Base-by-base conservation (phyloP, 2,888 invertebrate species). In the Pristionchus entomophagus region DNA sequence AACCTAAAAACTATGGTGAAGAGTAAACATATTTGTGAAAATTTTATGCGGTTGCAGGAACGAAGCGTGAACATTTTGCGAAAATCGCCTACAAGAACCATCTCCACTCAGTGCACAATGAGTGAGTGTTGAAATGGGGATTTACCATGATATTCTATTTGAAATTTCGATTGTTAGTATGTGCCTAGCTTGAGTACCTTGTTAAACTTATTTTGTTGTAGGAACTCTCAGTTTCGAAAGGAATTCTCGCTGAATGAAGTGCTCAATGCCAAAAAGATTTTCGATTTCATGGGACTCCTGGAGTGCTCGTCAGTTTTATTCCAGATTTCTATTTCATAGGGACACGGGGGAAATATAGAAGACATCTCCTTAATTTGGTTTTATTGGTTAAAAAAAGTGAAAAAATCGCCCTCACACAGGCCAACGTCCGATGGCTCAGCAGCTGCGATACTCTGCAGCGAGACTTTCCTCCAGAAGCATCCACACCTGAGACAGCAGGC, bases 51-150 rank as follows among this genome's bases (percentile, higher is more conserved):
- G 10, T 38, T 88, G 62, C 82, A 94, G 94, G 98, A 62, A 97
- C 97, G 0, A 97, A 96, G 88, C 96, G 96, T n/a, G 96, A 97
- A 88, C 99, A 99, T 93, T 96, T 99, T 93, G 99, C 97, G 0
- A 99, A 99, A 94, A 97, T 99, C 93, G 99, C 99, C 0, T 96
- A 96, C 93, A 99, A 99, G 94, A 99, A 99, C 94, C 99, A 99
- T 94, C 96, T 97, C 91, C 98, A 99, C 94, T 99, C 98, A 6
- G 95, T 96, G 0, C 97, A 98, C 94, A 99, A 99, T 95, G 98
- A 98, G 94, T 96, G 94, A 95, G 96, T 95, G 86, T 59, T n/a
- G n/a, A 35, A 35, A 0, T 29, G 14, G 29, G 6, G 62, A 26
- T 45, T 45, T 6, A 56, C 8, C 3, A 26, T 5, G 59, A 6